Percentiles rank a stretch among this genome's conserved stretches.
Evolutionary conservation across 2,113 vertebrate genomes (phyloP).

Genomic region (Takifugu flavidus): DNA sequence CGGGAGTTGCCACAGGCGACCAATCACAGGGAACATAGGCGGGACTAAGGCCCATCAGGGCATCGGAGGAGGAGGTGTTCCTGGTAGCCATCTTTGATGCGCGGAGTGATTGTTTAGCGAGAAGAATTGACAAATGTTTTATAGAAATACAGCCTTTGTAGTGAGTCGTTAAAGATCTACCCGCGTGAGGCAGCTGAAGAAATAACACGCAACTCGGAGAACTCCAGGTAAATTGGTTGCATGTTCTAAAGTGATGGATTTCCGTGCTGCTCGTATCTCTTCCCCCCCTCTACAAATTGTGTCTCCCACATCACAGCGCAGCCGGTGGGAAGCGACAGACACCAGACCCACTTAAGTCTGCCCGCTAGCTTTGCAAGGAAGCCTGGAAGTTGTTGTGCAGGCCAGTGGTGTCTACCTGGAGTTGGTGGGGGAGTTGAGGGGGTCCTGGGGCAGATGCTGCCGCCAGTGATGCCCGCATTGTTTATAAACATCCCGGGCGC

Average conservation of each 20-base stretch:
- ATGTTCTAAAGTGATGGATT: slow-evolving; percentile 22
- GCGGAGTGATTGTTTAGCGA: slow-evolving; percentile 78
- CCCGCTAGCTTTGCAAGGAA: background rate
- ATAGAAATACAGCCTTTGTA: slow-evolving; percentile 49
- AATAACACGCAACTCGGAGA: slow-evolving; percentile 49
- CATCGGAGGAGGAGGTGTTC: slow-evolving; percentile 77
- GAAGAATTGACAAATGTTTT: slow-evolving; percentile 65
- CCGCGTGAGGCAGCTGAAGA: slow-evolving; percentile 33
- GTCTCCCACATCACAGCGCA: slow-evolving; percentile 54
- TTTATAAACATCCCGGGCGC: slow-evolving; percentile 54
- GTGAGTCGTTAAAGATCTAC: slow-evolving; percentile 23
- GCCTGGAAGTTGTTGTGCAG: background rate
- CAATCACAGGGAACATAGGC: slow-evolving; percentile 44
- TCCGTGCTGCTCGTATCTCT: slow-evolving; percentile 2
- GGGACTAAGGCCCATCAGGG: slow-evolving; percentile 50
- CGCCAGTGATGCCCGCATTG: slow-evolving; percentile 40
- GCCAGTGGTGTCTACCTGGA: background rate
- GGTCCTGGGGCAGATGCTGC: slow-evolving; percentile 4
- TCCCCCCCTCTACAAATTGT: slow-evolving; percentile 42
- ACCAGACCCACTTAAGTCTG: slow-evolving; percentile 14
- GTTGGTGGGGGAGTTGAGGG: slow-evolving; percentile 14
- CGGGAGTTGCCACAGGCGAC: background rate
- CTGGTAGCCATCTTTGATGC: slow-evolving; percentile 81
- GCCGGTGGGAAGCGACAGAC: slow-evolving; percentile 50
- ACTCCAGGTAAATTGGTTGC: slow-evolving; percentile 61